Evolutionary conservation across 2,113 vertebrate species (phyloP), one percentile per base, ranked within the genome.

Genomic region (Regulus satrapa): DNA sequence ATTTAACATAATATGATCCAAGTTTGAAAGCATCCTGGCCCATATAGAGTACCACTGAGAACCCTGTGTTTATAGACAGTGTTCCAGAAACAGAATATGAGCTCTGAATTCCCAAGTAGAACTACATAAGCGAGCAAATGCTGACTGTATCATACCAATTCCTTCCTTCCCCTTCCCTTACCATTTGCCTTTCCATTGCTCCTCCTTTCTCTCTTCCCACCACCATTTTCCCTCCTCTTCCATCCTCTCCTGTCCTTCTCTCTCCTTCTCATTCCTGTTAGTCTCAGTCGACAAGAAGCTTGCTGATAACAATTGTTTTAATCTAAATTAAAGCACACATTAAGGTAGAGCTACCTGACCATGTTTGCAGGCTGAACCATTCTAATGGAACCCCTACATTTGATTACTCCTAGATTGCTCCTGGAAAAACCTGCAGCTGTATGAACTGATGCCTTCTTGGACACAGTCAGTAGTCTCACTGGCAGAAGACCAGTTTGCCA

Each of bases 1-100:
- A 58, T 46, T 45, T 29, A 38, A 46, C 31, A 55, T 45, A n/a
- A 24, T 56, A 18, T 38, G n/a, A 56, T 46, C 32, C 23, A 69
- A 77, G 8, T 15, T 74, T n/a, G 36, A 69, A 71, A 78, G 31
- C 16, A 52, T 20, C 32, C 29, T 34, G 45, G 13, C 7, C 45
- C 2, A 0, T 20, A 41, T 2, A 34, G 10, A 56, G 36, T 43
- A 21, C 36, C 43, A 24, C 34, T 58, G 66, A 62, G 58, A 71
- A 36, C 17, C 9, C 41, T 46, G 12, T 4, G 0, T 24, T 12
- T 18, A 18, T 18, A n/a, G 25, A 15, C 12, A 36, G 9, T 17
- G 14, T 72, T 80, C 80, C 25, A 80, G 68, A 67, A 67, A 29
- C 29, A 69, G 28, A 18, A 51, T 2, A 2, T 68, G 23, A 85